Evolutionary conservation across 2,797 vertebrate species (phyloP), one percentile per base, ranked within the genome.

Genomic region (Manis crassicaudata): DNA sequence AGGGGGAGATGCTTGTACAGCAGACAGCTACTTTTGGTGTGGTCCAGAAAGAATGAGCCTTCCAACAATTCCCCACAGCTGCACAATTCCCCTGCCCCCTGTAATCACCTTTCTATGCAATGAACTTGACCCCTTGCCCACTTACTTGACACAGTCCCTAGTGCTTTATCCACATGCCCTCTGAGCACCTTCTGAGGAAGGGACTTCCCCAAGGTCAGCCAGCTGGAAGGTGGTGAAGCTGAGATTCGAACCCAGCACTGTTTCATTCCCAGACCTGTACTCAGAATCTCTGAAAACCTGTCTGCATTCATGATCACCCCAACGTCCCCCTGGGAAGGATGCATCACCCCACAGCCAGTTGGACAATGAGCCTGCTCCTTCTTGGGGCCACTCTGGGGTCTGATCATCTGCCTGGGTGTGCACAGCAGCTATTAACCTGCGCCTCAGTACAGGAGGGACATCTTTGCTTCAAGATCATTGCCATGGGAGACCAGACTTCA

Each of bases 221-320:
- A 85, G 58, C 65, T 35, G 37, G 60, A 27, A 40, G 8, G 80
- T 2, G 4, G 11, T 1, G 18, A 72, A 12, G 54, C 58, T 7
- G 17, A 63, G 43, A 81, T 5, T 23, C 27, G 32, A 37, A 18
- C 6, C 37, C 27, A 17, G 56, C 7, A 0, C n/a, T 0, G 18
- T n/a, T 37, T 7, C 37, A 13, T 56, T 43, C 14, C 23, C 20
- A n/a, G 84, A 63, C 16, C 56, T 13, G 35, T 1, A 0, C 13
- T 43, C 0, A 0, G 88, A 37, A 40, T 56, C 40, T 65, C 65
- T 80, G 11, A 32, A 25, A 32, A 2, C 11, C 16, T 83, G 68
- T 70, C 84, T 85, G 88, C 87, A 76, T n/a, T 96, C 84, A 60
- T 6, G 3, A 82, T 81, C 73, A 62, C 54, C 76, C 68, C 56